Conservation (phyloP, 2,113 vertebrate species). For the Psammodynastes pulverulentus region DNA sequence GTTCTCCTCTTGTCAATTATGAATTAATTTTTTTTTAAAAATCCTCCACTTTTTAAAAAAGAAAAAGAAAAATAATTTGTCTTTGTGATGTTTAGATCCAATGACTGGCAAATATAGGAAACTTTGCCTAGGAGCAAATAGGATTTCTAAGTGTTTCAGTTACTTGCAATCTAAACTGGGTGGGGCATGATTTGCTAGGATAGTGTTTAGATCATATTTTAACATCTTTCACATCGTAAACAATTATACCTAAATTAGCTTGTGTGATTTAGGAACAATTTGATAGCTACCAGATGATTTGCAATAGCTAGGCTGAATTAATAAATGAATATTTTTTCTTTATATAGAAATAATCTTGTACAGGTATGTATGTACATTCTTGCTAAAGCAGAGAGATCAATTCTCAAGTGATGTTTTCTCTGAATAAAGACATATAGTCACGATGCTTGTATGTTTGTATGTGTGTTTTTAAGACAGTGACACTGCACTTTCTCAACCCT, state of each 20-base stretch:
- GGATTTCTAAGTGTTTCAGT: slow-evolving; percentile 39
- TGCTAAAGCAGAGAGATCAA: slow-evolving; percentile 8
- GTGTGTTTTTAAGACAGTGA: slow-evolving; percentile 10
- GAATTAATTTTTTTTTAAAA: background rate
- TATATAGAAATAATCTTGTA: slow-evolving; percentile 43
- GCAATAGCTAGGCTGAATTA: rapidly evolving
- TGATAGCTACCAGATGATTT: background rate
- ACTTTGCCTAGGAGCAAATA: slow-evolving; percentile 13
- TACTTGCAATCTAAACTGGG: slow-evolving; percentile 45
- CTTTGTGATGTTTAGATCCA: slow-evolving; percentile 25
- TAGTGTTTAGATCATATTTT: slow-evolving; percentile 1
- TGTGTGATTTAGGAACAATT: background rate
- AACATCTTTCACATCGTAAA: background rate
- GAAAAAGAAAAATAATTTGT: background rate
- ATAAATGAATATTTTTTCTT: slow-evolving; percentile 12
- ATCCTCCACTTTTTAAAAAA: background rate
- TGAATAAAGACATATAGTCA: background rate
- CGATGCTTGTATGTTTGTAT: background rate
- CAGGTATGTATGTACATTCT: slow-evolving; percentile 24
- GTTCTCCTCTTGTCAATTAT: slow-evolving; percentile 39
- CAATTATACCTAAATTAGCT: background rate
- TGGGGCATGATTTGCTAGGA: slow-evolving; percentile 58
- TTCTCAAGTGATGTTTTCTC: slow-evolving; percentile 44
- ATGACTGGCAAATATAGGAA: slow-evolving; percentile 35
- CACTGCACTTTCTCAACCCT: slow-evolving; percentile 50